Conservation (phyloP, 2,113 vertebrate genomes). For the Salvelinus alpinus region DNA sequence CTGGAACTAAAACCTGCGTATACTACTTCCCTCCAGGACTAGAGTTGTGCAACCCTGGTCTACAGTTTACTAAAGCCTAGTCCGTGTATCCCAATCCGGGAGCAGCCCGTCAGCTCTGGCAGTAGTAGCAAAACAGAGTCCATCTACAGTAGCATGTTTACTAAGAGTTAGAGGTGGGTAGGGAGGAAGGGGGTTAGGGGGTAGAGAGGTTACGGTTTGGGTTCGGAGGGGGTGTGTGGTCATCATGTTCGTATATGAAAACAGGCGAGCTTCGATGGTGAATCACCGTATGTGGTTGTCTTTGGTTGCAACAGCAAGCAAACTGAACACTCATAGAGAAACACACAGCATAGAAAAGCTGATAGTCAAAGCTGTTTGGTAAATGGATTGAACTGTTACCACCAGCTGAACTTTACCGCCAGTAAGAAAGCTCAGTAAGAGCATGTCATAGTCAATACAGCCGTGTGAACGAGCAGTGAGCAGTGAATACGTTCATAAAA, state of each 20-base stretch:
- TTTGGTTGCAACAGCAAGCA: conserved; percentile 65
- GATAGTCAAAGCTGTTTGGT: conserved; percentile 34
- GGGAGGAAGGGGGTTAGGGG: neutral
- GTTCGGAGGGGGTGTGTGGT: neutral
- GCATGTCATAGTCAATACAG: conserved; percentile 16
- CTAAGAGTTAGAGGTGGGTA: conserved; percentile 31
- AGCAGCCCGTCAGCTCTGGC: conserved; percentile 62
- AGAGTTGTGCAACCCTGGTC: too few species aligned
- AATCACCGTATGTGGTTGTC: conserved; percentile 36
- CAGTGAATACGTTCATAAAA: neutral
- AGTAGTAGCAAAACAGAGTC: conserved; percentile 57
- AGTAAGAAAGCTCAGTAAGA: conserved; percentile 41
- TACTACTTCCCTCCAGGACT: too few species aligned
- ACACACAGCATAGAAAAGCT: conserved; percentile 32
- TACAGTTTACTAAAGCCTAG: conserved; percentile 42
- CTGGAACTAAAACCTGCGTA: too few species aligned
- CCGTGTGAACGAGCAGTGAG: neutral
- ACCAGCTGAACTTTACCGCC: neutral
- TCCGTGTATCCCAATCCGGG: conserved; percentile 49
- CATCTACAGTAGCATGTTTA: conserved; percentile 69
- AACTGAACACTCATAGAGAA: conserved; percentile 15
- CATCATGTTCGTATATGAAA: conserved; percentile 23
- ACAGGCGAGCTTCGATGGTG: conserved; percentile 7
- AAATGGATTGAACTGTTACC: conserved; percentile 27
- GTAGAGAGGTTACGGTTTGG: conserved; percentile 35